Conservation (phyloP, 2,888 invertebrate genomes). For the Amorpha juglandis region DNA sequence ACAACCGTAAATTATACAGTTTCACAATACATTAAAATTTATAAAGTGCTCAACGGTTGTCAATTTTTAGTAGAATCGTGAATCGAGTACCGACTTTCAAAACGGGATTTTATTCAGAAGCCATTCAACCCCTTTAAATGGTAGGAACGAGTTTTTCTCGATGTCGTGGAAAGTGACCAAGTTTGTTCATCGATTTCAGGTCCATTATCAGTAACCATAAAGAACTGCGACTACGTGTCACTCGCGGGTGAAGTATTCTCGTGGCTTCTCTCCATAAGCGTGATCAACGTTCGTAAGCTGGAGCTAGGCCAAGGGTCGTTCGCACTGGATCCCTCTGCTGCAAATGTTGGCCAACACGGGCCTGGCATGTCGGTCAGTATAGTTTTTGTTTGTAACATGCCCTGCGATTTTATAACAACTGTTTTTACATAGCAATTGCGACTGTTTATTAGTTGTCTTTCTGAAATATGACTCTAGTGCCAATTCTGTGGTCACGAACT, state of each 20-base stretch:
- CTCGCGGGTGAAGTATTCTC: conserved; percentile 87
- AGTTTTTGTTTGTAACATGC: conserved; percentile 30
- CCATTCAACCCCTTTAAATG: conserved; percentile 14
- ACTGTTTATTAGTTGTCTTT: conserved; percentile 28
- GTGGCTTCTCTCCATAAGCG: conserved; percentile 85
- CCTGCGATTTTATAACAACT: conserved; percentile 34
- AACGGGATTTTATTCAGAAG: conserved; percentile 19
- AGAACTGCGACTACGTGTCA: conserved; percentile 82
- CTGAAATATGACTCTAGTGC: conserved; percentile 9
- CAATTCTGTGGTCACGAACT: not conserved
- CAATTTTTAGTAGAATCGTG: not conserved
- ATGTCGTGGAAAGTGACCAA: conserved; percentile 25
- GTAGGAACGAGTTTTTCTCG: conserved; percentile 24
- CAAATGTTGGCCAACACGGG: conserved; percentile 86
- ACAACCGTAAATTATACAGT: no score
- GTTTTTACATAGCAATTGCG: conserved; percentile 33
- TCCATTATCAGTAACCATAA: conserved; percentile 85
- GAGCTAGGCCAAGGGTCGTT: conserved; percentile 86
- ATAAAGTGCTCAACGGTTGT: not conserved
- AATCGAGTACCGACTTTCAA: not conserved
- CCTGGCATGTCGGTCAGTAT: conserved; percentile 82
- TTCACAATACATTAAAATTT: not conserved
- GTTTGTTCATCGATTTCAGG: conserved; percentile 68
- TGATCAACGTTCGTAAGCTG: conserved; percentile 83
- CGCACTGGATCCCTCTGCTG: conserved; percentile 83